A percentile compares a stretch with the other conserved stretches of the same genome.
phyloP scores from a whole-genome alignment of 2,797 vertebrate species.

The Delichon dasypus region DNA sequence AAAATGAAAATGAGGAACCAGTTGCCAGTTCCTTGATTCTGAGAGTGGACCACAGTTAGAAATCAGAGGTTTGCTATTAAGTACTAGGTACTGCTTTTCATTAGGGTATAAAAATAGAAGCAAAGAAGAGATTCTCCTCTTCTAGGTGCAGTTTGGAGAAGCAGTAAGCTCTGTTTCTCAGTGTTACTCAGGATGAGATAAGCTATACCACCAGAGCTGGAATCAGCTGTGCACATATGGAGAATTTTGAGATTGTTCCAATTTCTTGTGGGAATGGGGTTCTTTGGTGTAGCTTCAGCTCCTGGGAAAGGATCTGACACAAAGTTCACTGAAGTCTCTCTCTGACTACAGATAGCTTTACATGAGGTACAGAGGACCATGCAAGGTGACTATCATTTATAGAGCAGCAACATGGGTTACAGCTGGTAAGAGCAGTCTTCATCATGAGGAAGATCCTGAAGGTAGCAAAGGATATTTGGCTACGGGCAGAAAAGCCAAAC shows the following conservation, averaged over 20 bases:
- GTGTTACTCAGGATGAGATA: background rate
- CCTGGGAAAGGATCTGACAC: background rate
- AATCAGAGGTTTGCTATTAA: background rate
- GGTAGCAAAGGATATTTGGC: background rate
- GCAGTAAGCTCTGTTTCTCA: background rate
- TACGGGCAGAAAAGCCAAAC: background rate
- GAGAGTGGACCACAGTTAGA: background rate
- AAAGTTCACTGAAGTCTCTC: background rate
- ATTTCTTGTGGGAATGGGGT: background rate
- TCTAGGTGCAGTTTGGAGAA: background rate
- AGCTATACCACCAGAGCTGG: background rate
- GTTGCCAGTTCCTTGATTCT: background rate
- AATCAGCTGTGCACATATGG: fast-evolving
- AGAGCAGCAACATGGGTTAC: background rate
- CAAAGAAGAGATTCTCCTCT: background rate
- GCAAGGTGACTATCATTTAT: background rate
- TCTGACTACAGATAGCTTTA: background rate
- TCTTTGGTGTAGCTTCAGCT: background rate
- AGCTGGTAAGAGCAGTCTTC: background rate
- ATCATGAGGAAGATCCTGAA: background rate
- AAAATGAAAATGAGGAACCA: background rate
- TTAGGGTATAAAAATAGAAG: background rate
- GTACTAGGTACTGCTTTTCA: background rate
- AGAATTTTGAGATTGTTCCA: background rate
- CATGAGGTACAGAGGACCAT: background rate